phyloP scores from a whole-genome alignment of 1,140 invertebrate genomes.

The Drosophila guanche region DNA sequence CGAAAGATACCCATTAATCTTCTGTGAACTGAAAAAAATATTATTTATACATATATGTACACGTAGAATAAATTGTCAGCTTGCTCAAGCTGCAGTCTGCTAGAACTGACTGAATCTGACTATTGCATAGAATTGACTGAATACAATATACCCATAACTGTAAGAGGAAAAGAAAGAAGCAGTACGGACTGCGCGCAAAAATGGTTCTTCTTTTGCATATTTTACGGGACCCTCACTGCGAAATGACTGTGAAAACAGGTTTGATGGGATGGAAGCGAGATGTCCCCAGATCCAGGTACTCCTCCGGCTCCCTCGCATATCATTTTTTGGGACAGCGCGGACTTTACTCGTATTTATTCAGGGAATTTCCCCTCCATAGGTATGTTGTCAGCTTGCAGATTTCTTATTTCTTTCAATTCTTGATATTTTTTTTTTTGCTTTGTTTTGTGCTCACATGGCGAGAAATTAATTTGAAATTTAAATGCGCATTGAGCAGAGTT shows the following conservation, averaged over 20 bases:
- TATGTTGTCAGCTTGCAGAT: slow-evolving; percentile 70
- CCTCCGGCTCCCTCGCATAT: slow-evolving; percentile 48
- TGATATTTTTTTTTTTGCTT: slow-evolving; percentile 30
- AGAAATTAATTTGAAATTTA: slow-evolving; percentile 83
- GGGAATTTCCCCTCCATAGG: slow-evolving; percentile 14
- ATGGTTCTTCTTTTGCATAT: slow-evolving; percentile 77
- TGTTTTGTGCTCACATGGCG: slow-evolving; percentile 51
- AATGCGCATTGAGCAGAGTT: slow-evolving; percentile 64
- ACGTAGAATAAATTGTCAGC: too few relatives aligned
- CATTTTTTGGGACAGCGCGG: slow-evolving; percentile 58
- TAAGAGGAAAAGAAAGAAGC: slow-evolving; percentile 27
- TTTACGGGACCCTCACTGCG: slow-evolving; percentile 61
- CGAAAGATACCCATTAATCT: too few relatives aligned
- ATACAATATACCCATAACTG: slow-evolving; percentile 1
- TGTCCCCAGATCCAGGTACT: slow-evolving; percentile 5
- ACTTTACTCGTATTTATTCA: slow-evolving; percentile 48
- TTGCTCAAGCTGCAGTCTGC: too few relatives aligned
- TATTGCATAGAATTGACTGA: background rate
- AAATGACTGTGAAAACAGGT: slow-evolving; percentile 79
- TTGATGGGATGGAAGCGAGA: slow-evolving; percentile 44
- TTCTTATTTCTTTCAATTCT: slow-evolving; percentile 46
- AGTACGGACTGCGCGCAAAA: slow-evolving; percentile 46
- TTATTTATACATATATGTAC: too few relatives aligned
- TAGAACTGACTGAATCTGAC: too few relatives aligned
- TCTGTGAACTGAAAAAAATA: too few relatives aligned